These are phyloP conservation scores for Erynnis tages DNA, from an alignment of 2,888 invertebrate species.

Conservation along the genomic window DNA sequence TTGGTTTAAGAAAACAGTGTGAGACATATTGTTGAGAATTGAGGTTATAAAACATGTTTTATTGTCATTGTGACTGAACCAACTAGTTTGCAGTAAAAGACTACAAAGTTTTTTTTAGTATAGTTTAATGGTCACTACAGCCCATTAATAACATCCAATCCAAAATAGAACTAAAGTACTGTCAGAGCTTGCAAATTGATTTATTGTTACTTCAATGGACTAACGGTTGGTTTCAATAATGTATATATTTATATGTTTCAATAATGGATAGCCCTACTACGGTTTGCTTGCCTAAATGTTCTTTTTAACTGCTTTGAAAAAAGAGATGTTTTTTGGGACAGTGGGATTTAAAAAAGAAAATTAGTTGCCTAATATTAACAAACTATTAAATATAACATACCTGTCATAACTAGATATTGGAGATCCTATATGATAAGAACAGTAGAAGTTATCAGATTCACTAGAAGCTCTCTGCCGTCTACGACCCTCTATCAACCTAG, in stretches of 20 bases:
- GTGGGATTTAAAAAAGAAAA: no score
- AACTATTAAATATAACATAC: conserved; percentile 53
- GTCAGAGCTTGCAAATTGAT: neutral
- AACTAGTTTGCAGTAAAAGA: conserved; percentile 4
- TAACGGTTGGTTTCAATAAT: no score
- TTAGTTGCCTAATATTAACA: no score
- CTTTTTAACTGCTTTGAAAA: no score
- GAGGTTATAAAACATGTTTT: conserved; percentile 14
- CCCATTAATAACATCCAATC: no score
- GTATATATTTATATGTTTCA: no score
- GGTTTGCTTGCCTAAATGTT: no score
- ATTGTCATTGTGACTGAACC: conserved; percentile 6
- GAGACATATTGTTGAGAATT: neutral
- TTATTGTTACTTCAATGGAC: no score
- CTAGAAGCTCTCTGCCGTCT: conserved; percentile 73
- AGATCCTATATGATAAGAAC: conserved; percentile 52
- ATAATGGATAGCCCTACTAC: no score
- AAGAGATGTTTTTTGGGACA: no score
- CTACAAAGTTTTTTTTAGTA: neutral
- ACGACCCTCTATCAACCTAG: conserved; percentile 59
- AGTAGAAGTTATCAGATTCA: conserved; percentile 72
- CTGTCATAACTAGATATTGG: conserved; percentile 65
- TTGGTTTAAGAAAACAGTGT: conserved; percentile 2
- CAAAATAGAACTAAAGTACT: no score
- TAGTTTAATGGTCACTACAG: no score